Evolutionary conservation across 2,113 vertebrate genomes (phyloP), one percentile per base, ranked within the genome.

Genomic region (Mustela nigripes): DNA sequence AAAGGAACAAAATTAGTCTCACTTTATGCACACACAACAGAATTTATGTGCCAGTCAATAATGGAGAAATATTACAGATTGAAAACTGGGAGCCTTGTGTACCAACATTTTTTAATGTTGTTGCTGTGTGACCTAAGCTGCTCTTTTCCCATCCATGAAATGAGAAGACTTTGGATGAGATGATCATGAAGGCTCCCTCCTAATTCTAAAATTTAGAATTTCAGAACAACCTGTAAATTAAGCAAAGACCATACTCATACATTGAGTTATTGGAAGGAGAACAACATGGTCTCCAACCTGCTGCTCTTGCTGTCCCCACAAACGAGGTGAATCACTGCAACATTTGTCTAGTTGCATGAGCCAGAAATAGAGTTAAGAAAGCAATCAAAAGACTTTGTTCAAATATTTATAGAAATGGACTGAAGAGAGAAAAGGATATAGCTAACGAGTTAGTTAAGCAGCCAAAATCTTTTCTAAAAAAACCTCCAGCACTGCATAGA

Each of bases 1-100:
- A 84, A 97, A 95, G 42, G 63, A 85, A 82, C 11, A 81, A 92
- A 95, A 78, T 45, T 58, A 81, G 65, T 53, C 36, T 88, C 45
- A 76, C 8, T 48, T 33, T 62, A 56, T 1, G 78, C 0, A 65
- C 62, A 74, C 28, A 89, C 33, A 74, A 80, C 3, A 31, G 24
- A 94, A 78, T 95, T 93, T 62, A 60, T n/a, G 11, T 87, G 36
- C 21, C 22, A 84, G 63, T 18, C 45, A 96, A 53, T 82, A 90
- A 67, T 79, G 63, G 71, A 14, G 93, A 88, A 96, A 60, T 60
- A 48, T 24, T 74, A 33, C 8, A 36, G 18, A 76, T 5, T 76
- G 16, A 74, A 84, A 90, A 31, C 2, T 24, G 31, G n/a, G 33
- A 18, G 22, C 11, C 31, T 53, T 62, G 15, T 83, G 45, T 28